A percentile compares a stretch with the other conserved stretches of the same genome.
Evolutionary conservation across 92 coral and sea anemone species (phyloP).

Genomic region (Meandrina meandrites): DNA sequence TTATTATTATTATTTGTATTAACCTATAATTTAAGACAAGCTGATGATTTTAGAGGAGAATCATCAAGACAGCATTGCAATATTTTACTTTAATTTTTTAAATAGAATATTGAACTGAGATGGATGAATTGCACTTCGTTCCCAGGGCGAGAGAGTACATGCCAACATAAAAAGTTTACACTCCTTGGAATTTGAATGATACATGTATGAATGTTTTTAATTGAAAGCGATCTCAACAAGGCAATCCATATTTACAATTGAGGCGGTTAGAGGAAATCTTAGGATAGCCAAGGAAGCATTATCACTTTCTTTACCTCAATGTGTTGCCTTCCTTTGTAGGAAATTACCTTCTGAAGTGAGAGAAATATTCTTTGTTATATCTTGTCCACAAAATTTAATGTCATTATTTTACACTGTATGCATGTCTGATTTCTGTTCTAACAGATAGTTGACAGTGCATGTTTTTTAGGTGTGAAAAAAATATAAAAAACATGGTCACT

Average conservation of each 20-base stretch:
- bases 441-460: neutral
- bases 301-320: neutral
- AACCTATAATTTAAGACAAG: neutral
- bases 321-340: neutral
- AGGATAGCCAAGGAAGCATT: no score
- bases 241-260: neutral
- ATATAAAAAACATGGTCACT: neutral
- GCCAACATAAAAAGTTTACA: neutral
- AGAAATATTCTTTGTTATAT: neutral
- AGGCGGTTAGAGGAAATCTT: neutral
- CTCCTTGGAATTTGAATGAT: no score
- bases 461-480: neutral
- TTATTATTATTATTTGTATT: neutral
- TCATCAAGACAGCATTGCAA: neutral
- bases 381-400: neutral
- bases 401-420: neutral
- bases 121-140: neutral
- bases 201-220: neutral
- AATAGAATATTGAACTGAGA: neutral
- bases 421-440: neutral
- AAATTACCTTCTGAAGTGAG: neutral
- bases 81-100: neutral
- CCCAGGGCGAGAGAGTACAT: neutral
- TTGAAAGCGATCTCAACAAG: neutral
- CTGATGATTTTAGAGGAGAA: neutral